Percentiles rank a stretch among this genome's conserved stretches.
Conservation (phyloP, 92 coral and sea anemone species). For the Metridium senile region DNA sequence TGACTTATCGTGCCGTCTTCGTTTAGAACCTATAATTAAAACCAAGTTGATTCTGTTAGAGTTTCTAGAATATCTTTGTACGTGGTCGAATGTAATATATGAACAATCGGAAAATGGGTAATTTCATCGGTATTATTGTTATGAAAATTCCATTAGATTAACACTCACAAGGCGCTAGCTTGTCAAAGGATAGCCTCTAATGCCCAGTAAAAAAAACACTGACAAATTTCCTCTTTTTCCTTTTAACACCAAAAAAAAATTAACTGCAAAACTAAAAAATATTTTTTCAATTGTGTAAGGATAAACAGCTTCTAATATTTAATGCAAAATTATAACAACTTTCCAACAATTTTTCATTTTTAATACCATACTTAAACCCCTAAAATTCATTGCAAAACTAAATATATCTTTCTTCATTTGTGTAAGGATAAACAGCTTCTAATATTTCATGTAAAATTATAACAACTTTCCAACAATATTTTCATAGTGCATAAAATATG, state of each 20-base stretch:
- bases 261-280: background rate
- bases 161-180: background rate
- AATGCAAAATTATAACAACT: no score
- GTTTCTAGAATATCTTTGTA: background rate
- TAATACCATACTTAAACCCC: no score
- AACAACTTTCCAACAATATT: background rate
- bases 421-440: no score
- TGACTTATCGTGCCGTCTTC: slow-evolving; percentile 99
- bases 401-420: no score
- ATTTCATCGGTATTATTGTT: background rate
- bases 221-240: background rate
- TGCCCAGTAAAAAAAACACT: background rate
- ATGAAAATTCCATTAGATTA: slow-evolving; percentile 9
- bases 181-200: background rate
- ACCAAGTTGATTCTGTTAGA: background rate
- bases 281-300: no score
- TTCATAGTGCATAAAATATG: background rate
- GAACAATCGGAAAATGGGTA: background rate
- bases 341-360: no score
- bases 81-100: background rate
- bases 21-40: slow-evolving; percentile 70
- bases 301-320: no score
- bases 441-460: background rate
- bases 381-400: no score
- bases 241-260: background rate